Percentiles rank a stretch among this genome's conserved stretches.
These are phyloP conservation scores for Drosophila tanythrix DNA, from an alignment of 2,888 invertebrate species.

Conservation along the genomic window DNA sequence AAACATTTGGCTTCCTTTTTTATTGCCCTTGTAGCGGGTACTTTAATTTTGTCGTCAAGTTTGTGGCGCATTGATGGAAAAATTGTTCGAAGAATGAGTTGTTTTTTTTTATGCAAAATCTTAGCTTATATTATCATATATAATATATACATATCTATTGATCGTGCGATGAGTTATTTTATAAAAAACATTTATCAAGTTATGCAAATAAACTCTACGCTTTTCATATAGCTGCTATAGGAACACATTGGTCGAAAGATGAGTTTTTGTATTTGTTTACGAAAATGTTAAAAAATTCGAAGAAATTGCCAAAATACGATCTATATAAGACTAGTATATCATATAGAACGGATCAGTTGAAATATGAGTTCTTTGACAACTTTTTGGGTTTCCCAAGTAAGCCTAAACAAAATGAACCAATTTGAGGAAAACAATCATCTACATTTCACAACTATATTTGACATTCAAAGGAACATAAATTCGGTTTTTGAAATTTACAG, in stretches of 20 bases:
- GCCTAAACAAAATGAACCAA: not conserved
- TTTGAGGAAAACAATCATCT: not conserved
- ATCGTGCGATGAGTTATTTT: not conserved
- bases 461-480: not conserved
- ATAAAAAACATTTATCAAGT: fast-evolving
- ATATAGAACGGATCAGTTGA: not conserved
- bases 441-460: not conserved
- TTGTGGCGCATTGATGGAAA: not conserved
- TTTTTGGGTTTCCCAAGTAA: not conserved
- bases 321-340: not conserved
- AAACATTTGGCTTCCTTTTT: conserved; percentile 71
- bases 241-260: not conserved
- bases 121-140: not conserved
- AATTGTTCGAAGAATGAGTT: not conserved
- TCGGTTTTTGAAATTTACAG: not conserved
- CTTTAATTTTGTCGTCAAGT: not conserved
- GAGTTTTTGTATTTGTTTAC: not conserved
- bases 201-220: not conserved
- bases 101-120: not conserved
- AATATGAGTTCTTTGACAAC: not conserved
- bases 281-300: not conserved
- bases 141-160: not conserved
- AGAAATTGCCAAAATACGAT: not conserved
- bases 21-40: not conserved
- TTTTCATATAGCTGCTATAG: not conserved